Evolutionary conservation across 2,888 invertebrate genomes (phyloP), one percentile per base, ranked within the genome.

Genomic region (Lobophora halterata): DNA sequence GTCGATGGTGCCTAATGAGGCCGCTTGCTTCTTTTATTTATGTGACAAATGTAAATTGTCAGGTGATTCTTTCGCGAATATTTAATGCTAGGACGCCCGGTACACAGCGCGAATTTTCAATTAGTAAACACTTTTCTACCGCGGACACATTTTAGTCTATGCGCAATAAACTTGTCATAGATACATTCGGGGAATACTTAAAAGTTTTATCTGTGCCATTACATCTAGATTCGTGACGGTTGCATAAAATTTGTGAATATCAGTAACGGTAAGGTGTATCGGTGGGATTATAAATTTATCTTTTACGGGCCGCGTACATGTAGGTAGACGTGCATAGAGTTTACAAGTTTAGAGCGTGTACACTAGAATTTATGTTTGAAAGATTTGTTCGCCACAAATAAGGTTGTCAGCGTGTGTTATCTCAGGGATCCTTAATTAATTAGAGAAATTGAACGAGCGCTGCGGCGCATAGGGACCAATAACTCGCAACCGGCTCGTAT

Each of bases 361-460:
- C 69, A 73, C 64, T 79, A 69, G 79, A 85, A 87, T 87, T 87
- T 86, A 87, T 87, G 86, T 77, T 71, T 76, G 70, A 77, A 78
- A 83, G 85, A 86, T 87, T 87, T 85, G 85, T 83, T 77, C 70
- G 79, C 86, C 85, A 87, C 87, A 87, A 87, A 87, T 87, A 86
- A 87, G 79, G 76, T 85, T 87, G 87, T 87, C 86, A 86, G 81
- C 79, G 79, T 64, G 73, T 72, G 77, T 86, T 86, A 86, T 86
- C 86, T 85, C 79, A 68, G 65, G 76, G 80, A 87, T 87, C 87
- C 82, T 81, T 86, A 86, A 86, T 86, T 87, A 87, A 87, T 87
- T 87, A 87, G 86, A 86, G 86, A 86, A 85, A 86, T 87, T 87
- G 86, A 85, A 79, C 81, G 81, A 76, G 78, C 76, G 75, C 76